Percentiles rank a stretch among this genome's conserved stretches.
Evolutionary conservation across 2,888 invertebrate species (phyloP).

Genomic region (Elmis aenea): DNA sequence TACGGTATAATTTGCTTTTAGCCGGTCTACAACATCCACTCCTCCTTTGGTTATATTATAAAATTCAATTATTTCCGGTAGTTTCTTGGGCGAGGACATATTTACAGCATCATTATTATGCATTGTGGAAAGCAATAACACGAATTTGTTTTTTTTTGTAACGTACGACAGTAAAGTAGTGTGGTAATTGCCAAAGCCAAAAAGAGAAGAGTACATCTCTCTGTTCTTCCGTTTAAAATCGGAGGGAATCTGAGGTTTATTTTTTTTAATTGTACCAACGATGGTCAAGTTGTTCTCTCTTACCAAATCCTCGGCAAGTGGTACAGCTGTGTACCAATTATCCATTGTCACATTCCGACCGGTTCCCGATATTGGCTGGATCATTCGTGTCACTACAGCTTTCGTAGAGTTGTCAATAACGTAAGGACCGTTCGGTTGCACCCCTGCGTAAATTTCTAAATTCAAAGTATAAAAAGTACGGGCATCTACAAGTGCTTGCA

Average conservation of each 20-base stretch:
- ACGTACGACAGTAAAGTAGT: constrained; percentile 4
- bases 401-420: constrained; percentile 1
- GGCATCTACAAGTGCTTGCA: constrained; percentile 20
- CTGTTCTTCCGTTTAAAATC: not conserved
- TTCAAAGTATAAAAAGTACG: constrained; percentile 19
- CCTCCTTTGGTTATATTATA: constrained; percentile 7
- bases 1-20: too few species aligned
- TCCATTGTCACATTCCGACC: constrained; percentile 26
- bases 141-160: constrained; percentile 6
- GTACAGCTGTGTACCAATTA: constrained; percentile 19
- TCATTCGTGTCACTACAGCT: constrained; percentile 14
- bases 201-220: not conserved
- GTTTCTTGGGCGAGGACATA: not conserved
- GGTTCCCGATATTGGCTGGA: constrained; percentile 9
- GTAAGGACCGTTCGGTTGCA: constrained; percentile 20
- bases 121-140: constrained; percentile 8
- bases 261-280: constrained; percentile 5
- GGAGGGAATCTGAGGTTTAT: constrained; percentile 3
- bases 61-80: constrained; percentile 1
- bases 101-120: constrained; percentile 3
- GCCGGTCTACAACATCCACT: constrained; percentile 4
- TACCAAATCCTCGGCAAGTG: constrained; percentile 1
- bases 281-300: constrained; percentile 4
- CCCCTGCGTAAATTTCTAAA: constrained; percentile 21
- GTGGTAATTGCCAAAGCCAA: constrained; percentile 5